Evolutionary conservation across 2,797 vertebrate species (phyloP), one percentile per base, ranked within the genome.

Genomic region (Gallinago solitaria): DNA sequence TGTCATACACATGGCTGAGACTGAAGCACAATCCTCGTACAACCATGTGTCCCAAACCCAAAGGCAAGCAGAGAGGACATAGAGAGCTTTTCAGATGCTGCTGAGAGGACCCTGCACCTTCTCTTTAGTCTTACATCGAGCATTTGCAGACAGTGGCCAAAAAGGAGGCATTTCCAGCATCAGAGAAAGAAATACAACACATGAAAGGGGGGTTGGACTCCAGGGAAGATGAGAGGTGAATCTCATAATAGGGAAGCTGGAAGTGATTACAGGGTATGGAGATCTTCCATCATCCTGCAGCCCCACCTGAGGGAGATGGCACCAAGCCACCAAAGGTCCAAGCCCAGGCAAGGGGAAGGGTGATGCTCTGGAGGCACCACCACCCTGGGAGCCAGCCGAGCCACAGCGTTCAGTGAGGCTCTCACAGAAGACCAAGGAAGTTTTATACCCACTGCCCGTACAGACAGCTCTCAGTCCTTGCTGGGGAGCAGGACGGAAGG

Each of bases 171-270:
- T 19, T 94, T 23, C 35, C 45, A 32, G 43, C 3, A 23, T 3
- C 9, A 20, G 43, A 35, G 32, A 27, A 33, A 6, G 43, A 63
- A 63, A 67, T 4, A 1, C 21, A 7, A 1, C 0, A 1, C 0
- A 2, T 13, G 57, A 54, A 33, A 68, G 71, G 53, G 23, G 3
- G 32, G 16, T 24, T 48, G 57, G 32, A 6, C 14, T 30, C 4
- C 21, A 14, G 76, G 35, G 37, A 17, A 33, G 20, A 2, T 2
- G 23, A 30, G 32, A 41, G 61, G 1, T 19, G 9, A 32, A 32
- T 56, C n/a, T 9, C 10, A 30, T 1, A 5, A 9, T 2, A 7
- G 12, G 19, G 47, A 61, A 25, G 11, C 18, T 56, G 70, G 41
- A 9, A 16, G 37, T 0, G 6, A 20, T 25, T 48, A 65, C 51